Evolutionary conservation across 2,113 vertebrate genomes (phyloP).

Genomic region (Cottus gobio): DNA sequence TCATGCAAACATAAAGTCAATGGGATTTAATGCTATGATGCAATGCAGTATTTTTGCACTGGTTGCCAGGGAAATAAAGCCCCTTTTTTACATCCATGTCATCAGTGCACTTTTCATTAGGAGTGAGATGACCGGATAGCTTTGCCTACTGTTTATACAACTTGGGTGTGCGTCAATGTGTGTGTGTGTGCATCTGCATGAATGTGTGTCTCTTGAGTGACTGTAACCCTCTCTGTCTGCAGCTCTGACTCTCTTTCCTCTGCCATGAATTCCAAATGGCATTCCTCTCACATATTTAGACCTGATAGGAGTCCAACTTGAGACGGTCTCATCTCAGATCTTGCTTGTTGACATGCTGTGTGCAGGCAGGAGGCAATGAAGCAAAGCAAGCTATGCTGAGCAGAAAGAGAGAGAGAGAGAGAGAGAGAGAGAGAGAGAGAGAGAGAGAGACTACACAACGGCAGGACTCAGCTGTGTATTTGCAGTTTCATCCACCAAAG

Average conservation of each 20-base stretch:
- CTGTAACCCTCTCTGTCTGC: slow-evolving; percentile 17
- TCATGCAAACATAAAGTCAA: slow-evolving; percentile 45
- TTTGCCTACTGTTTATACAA: slow-evolving; percentile 57
- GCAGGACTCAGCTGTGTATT: slow-evolving; percentile 65
- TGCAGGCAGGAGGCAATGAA: slow-evolving; percentile 64
- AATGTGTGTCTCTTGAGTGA: slow-evolving; percentile 31
- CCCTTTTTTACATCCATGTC: slow-evolving; percentile 59
- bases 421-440: slow-evolving; percentile 25
- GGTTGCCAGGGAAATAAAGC: slow-evolving; percentile 73
- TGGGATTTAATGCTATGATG: slow-evolving; percentile 57
- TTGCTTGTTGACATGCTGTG: slow-evolving; percentile 74
- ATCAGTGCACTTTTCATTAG: slow-evolving; percentile 69
- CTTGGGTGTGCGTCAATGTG: slow-evolving; percentile 8
- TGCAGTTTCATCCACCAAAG: slow-evolving; percentile 69
- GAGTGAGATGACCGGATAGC: slow-evolving; percentile 43
- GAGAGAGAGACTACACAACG: slow-evolving; percentile 36
- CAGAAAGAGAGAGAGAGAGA: slow-evolving; percentile 25
- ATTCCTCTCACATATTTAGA: slow-evolving; percentile 63
- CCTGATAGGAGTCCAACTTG: slow-evolving; percentile 53
- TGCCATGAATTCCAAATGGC: slow-evolving; percentile 51
- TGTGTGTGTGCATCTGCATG: background rate
- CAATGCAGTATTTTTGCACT: slow-evolving; percentile 68
- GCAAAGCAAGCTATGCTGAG: slow-evolving; percentile 65
- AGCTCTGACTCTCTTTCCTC: slow-evolving; percentile 10
- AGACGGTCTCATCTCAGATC: slow-evolving; percentile 62